Evolutionary conservation across 1,140 invertebrate genomes (phyloP).

Genomic region (Zaprionus davidi): DNA sequence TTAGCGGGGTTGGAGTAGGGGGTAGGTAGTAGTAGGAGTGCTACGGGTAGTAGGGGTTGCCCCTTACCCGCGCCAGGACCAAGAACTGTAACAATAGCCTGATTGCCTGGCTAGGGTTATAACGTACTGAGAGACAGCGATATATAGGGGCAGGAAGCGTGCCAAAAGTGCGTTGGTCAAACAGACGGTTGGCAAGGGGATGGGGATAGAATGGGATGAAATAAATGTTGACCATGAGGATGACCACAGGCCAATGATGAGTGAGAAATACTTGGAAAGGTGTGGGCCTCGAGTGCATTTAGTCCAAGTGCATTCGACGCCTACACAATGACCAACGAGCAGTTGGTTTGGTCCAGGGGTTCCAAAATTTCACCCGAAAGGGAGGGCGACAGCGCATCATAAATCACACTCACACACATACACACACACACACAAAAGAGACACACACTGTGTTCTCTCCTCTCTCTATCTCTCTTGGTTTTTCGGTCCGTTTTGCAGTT

Average conservation of each 20-base stretch:
- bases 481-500: neutral
- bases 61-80: slow-evolving; percentile 31
- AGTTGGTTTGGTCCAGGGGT: slow-evolving; percentile 26
- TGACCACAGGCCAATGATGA: slow-evolving; percentile 53
- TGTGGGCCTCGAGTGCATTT: slow-evolving; percentile 55
- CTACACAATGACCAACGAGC: slow-evolving; percentile 67
- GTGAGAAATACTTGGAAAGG: slow-evolving; percentile 45
- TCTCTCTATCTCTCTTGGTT: neutral
- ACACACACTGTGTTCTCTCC: slow-evolving; percentile 8
- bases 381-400: slow-evolving; percentile 51
- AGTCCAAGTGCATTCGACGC: slow-evolving; percentile 58
- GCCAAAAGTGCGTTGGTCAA: slow-evolving; percentile 76
- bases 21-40: neutral
- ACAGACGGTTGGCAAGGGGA: slow-evolving; percentile 55
- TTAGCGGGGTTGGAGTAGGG: slow-evolving; percentile 42
- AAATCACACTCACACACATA: slow-evolving; percentile 56
- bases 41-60: neutral
- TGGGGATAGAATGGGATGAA: slow-evolving; percentile 47
- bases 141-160: slow-evolving; percentile 71
- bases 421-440: neutral
- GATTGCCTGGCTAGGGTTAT: slow-evolving; percentile 54
- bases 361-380: slow-evolving; percentile 26
- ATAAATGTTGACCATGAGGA: slow-evolving; percentile 34
- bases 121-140: slow-evolving; percentile 11
- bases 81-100: slow-evolving; percentile 47